These are phyloP conservation scores for Tenthredo amoena DNA, from an alignment of 2,888 invertebrate species.

Conservation along the genomic window DNA sequence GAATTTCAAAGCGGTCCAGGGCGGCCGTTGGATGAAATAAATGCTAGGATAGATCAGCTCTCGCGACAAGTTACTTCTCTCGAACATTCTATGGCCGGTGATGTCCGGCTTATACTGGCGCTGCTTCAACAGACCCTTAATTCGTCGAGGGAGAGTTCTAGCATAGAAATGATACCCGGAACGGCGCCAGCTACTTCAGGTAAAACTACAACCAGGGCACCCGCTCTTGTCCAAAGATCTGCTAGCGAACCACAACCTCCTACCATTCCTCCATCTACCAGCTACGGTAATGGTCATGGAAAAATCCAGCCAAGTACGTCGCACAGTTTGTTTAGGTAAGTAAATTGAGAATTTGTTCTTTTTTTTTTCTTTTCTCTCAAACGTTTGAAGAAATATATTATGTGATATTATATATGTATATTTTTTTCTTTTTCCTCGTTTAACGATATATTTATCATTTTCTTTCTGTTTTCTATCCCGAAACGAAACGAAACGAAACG, in stretches of 20 bases:
- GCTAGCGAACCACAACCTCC: conserved; percentile 83
- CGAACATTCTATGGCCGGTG: conserved; percentile 86
- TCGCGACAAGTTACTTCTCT: conserved; percentile 85
- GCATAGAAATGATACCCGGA: conserved; percentile 79
- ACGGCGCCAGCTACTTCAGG: conserved; percentile 79
- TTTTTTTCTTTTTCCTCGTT: not conserved
- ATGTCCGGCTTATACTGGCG: conserved; percentile 87
- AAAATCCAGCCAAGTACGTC: conserved; percentile 75
- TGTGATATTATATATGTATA: not conserved
- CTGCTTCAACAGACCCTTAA: conserved; percentile 81
- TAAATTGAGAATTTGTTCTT: not conserved
- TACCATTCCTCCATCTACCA: conserved; percentile 79
- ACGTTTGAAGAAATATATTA: not conserved
- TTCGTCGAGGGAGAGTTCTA: conserved; percentile 73
- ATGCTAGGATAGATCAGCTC: conserved; percentile 85
- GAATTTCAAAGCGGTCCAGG: conserved; percentile 78
- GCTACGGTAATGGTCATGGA: conserved; percentile 76
- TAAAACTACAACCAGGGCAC: conserved; percentile 62
- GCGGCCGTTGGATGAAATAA: conserved; percentile 80
- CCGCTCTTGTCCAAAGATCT: conserved; percentile 82
- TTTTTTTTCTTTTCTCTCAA: conserved; percentile 33
- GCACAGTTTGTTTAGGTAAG: conserved; percentile 73
- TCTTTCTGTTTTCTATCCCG: conserved; percentile 26
- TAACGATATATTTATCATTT: conserved; percentile 1
- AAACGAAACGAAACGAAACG: conserved; percentile 37